Evolutionary conservation across 2,113 vertebrate genomes (phyloP).

Genomic region (Labeo rohita): DNA sequence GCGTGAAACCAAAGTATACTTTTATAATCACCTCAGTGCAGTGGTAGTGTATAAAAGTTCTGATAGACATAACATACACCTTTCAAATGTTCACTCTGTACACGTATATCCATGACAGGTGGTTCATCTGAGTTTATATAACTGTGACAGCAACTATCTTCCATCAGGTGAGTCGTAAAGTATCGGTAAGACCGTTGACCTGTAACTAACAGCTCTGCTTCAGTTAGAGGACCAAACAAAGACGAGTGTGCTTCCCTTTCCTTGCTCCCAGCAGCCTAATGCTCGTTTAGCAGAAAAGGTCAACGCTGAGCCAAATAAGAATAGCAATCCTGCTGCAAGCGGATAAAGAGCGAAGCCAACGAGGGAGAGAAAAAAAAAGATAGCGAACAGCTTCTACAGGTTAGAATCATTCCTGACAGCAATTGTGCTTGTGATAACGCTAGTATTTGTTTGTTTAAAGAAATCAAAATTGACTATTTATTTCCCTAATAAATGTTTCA

Average conservation of each 20-base stretch:
- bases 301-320: constrained; percentile 42
- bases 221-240: constrained; percentile 36
- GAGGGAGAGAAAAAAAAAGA: neutral
- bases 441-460: constrained; percentile 44
- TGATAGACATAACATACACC: neutral
- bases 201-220: constrained; percentile 40
- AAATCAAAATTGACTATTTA: constrained; percentile 6
- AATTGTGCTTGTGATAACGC: constrained; percentile 28
- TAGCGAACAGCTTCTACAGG: constrained; percentile 21
- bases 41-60: neutral
- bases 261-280: constrained; percentile 5
- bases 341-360: neutral
- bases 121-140: neutral
- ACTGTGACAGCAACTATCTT: neutral
- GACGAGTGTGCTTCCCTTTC: constrained; percentile 6
- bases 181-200: neutral
- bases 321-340: constrained; percentile 30
- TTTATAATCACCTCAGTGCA: neutral
- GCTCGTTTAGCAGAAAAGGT: constrained; percentile 55
- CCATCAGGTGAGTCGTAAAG: neutral
- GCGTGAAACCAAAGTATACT: too few relatives aligned
- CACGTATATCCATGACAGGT: neutral
- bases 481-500: constrained; percentile 4
- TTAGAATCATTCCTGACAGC: constrained; percentile 18
- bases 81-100: neutral